Evolutionary conservation across 2,888 invertebrate genomes (phyloP).

Genomic region (Acleris emargana): DNA sequence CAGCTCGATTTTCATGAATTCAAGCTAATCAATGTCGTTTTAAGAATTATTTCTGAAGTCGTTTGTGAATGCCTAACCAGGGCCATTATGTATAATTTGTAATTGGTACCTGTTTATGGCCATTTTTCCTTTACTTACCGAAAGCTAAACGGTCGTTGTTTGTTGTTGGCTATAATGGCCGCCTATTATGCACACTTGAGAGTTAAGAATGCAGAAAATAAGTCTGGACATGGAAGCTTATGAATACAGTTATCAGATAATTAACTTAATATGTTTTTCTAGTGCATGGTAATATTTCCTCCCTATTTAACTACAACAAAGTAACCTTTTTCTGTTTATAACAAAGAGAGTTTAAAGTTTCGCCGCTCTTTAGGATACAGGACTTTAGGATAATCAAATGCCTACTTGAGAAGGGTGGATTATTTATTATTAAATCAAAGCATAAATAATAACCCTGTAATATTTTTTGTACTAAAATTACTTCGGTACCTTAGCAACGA

Average conservation of each 20-base stretch:
- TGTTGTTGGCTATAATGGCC: constrained; percentile 36
- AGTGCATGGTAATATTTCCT: too few species aligned
- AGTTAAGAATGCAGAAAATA: constrained; percentile 24
- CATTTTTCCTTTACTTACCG: constrained; percentile 53
- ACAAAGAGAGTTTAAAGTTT: too few species aligned
- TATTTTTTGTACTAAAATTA: too few species aligned
- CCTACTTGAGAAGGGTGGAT: too few species aligned
- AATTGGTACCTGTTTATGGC: constrained; percentile 74
- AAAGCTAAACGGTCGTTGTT: constrained; percentile 38
- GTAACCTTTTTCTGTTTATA: too few species aligned
- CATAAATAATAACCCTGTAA: too few species aligned
- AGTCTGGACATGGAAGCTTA: constrained; percentile 5
- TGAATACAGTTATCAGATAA: not conserved
- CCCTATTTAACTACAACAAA: too few species aligned
- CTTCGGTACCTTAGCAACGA: too few species aligned
- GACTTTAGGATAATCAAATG: too few species aligned
- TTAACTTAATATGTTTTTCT: not conserved
- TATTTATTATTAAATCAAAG: too few species aligned
- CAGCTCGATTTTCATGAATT: constrained; percentile 64
- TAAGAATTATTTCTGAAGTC: constrained; percentile 77
- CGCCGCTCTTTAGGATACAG: too few species aligned
- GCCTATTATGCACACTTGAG: constrained; percentile 26
- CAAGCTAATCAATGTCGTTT: constrained; percentile 80
- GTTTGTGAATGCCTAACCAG: constrained; percentile 78
- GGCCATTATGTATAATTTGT: constrained; percentile 72